Evolutionary conservation across 2,113 vertebrate species (phyloP).

Genomic region (Dunckerocampus dactyliophorus): DNA sequence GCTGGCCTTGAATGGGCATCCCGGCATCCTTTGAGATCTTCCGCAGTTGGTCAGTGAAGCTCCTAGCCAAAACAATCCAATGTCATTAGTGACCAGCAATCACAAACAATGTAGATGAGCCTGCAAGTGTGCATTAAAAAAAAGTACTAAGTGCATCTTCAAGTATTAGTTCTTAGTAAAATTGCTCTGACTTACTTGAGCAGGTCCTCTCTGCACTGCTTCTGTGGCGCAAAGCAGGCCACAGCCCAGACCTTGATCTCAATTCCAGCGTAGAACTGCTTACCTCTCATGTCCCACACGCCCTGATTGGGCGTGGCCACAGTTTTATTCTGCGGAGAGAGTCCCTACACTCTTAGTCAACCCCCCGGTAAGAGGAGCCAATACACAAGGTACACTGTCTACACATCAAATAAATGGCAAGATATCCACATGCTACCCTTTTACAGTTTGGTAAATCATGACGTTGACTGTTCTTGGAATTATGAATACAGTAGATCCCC

Average conservation of each 20-base stretch:
- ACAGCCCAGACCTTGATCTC: slow-evolving; percentile 99
- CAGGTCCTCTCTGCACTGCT: slow-evolving; percentile 95
- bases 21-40: slow-evolving; percentile 99
- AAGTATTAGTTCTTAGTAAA: not conserved
- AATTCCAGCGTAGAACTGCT: slow-evolving; percentile 98
- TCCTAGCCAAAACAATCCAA: slow-evolving; percentile 70
- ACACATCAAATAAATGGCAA: not conserved
- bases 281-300: slow-evolving; percentile 99
- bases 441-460: not conserved
- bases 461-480: too few relatives aligned
- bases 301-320: slow-evolving; percentile 99
- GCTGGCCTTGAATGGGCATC: slow-evolving; percentile 98
- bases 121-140: not conserved
- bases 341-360: slow-evolving; percentile 76
- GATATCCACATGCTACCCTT: not conserved
- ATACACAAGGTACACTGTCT: slow-evolving; percentile 22
- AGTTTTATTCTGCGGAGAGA: slow-evolving; percentile 91
- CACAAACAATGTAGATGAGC: not conserved
- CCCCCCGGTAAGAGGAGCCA: slow-evolving; percentile 50
- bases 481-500: too few relatives aligned
- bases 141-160: not conserved
- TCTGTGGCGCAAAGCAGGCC: slow-evolving; percentile 97
- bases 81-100: slow-evolving; percentile 7
- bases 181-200: slow-evolving; percentile 84
- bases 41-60: slow-evolving; percentile 95